Base-by-base conservation (phyloP, 2,888 invertebrate genomes). In the Anagyrus pseudococci region DNA sequence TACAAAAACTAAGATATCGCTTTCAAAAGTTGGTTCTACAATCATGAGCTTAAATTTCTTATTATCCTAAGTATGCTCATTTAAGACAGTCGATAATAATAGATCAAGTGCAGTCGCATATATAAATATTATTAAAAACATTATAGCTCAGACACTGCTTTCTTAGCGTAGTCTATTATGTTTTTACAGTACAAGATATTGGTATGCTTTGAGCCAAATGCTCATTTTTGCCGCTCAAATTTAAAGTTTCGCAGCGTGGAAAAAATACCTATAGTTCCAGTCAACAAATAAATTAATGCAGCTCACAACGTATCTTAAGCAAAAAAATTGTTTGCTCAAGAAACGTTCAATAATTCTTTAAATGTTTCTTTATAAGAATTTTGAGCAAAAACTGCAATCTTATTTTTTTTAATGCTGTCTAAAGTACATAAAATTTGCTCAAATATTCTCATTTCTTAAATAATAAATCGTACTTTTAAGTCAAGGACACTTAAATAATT, bases 181-280 rank as follows among this genome's bases (percentile, higher is more conserved):
- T 33, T 40, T n/a, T 58, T 22, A 49, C 44, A 58, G 60, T 44
- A 22, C 20, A 41, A 54, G 29, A 54, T 58, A 44, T n/a, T 47
- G 25, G 26, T 54, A 29, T 57, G 43, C 48, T 20, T n/a, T 10
- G 19, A 57, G 60, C 48, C 49, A 43, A 23, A 40, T 48, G 49
- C 57, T 57, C 43, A 15, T 29, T 47, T 55, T 41, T 22, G 47
- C 43, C 57, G 19, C 19, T 53, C 47, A 59, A 56, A 37, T 41
- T 56, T 58, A 22, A 58, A n/a, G 19, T 23, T 20, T 63, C 55
- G 43, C 25, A 56, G 37, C 52, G 47, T 64, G 52, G 43, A 59
- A 64, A 64, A 59, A 59, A 64, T 20, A 55, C 50, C 56, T 58
- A 37, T 58, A 64, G 41, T 48, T 8, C 15, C 33, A 13, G 33